Conservation (phyloP, 2,113 vertebrate genomes). For the Xyrauchen texanus region DNA sequence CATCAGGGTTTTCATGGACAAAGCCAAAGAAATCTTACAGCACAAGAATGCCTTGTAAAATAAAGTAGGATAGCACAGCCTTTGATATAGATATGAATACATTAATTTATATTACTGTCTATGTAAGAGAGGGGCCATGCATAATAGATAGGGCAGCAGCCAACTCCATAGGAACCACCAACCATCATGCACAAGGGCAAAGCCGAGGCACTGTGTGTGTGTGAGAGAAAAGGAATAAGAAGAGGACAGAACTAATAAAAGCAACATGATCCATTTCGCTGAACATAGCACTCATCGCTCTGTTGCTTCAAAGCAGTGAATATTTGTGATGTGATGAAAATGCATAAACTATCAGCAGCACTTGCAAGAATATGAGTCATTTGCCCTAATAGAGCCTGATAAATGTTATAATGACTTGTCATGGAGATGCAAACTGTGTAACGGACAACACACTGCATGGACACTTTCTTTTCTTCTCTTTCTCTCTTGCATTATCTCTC, state of each 20-base stretch:
- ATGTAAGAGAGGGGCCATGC: not conserved
- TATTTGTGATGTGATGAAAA: conserved; percentile 32
- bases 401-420: conserved; percentile 32
- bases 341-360: not conserved
- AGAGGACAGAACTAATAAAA: not conserved
- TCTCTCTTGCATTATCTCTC: too few species aligned
- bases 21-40: conserved; percentile 1
- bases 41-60: conserved; percentile 21
- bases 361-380: conserved; percentile 27
- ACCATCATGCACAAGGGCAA: not conserved
- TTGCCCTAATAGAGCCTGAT: conserved; percentile 36
- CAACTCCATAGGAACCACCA: not conserved
- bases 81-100: conserved; percentile 19
- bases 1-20: conserved; percentile 25
- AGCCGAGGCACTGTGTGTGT: not conserved
- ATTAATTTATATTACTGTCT: conserved; percentile 17
- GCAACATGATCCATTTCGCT: not conserved
- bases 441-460: not conserved
- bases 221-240: not conserved
- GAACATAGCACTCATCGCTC: not conserved
- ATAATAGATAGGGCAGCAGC: not conserved
- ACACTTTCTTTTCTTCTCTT: not conserved
- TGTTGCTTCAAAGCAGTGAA: conserved; percentile 8
- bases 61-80: too few species aligned
- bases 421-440: conserved; percentile 27